phyloP scores from a whole-genome alignment of 2,797 vertebrate genomes.

The Danio kyathit region DNA sequence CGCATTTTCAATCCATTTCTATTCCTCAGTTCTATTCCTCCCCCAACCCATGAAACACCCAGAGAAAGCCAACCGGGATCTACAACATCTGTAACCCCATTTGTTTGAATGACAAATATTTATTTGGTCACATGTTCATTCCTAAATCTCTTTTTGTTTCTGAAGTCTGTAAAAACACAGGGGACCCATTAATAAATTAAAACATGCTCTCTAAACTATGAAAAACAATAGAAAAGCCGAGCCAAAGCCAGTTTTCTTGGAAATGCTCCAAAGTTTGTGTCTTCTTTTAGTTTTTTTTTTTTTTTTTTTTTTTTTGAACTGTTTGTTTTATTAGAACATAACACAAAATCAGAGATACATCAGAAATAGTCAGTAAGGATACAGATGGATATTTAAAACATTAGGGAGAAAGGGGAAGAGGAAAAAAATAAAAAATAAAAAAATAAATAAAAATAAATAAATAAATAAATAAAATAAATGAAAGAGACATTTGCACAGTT shows the following conservation, averaged over 20 bases:
- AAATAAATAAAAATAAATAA: too few species aligned
- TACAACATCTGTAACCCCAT: background rate
- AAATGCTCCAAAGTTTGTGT: background rate
- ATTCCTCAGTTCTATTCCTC: background rate
- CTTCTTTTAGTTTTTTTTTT: too few species aligned
- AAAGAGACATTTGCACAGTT: too few species aligned
- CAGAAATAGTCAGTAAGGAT: too few species aligned
- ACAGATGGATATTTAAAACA: too few species aligned
- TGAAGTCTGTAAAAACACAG: background rate
- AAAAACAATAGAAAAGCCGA: constrained; percentile 11
- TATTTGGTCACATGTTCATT: constrained; percentile 12
- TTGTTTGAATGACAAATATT: constrained; percentile 24
- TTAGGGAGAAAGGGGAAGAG: too few species aligned
- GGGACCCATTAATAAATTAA: background rate
- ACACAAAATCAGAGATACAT: too few species aligned
- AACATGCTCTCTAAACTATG: constrained; percentile 27
- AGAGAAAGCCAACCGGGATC: constrained; percentile 9
- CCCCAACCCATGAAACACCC: constrained; percentile 17
- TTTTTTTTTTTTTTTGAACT: too few species aligned
- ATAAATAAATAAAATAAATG: too few species aligned
- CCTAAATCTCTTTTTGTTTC: constrained; percentile 6
- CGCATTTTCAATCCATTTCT: constrained; percentile 27
- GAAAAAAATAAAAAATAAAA: too few species aligned
- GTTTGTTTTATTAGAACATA: too few species aligned
- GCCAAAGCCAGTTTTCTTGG: constrained; percentile 16